phyloP scores from a whole-genome alignment of 2,113 vertebrate genomes.

The Pterophyllum scalare region DNA sequence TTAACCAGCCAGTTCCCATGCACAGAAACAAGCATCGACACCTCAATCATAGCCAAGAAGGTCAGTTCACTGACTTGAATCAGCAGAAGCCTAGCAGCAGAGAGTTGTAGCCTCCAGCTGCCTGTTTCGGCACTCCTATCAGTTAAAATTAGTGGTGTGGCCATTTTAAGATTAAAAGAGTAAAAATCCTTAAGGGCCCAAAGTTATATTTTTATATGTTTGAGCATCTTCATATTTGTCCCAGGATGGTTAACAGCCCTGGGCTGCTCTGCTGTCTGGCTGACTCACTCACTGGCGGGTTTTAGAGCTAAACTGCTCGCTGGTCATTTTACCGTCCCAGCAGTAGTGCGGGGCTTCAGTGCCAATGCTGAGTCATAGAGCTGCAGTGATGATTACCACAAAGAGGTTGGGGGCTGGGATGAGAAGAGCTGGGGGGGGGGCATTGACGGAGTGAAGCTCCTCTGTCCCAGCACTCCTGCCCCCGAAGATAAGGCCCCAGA shows the following conservation, averaged over 20 bases:
- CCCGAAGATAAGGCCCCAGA: not conserved
- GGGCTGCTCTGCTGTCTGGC: not conserved
- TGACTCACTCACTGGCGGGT: not conserved
- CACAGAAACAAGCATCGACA: too few species aligned
- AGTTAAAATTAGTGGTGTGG: too few species aligned
- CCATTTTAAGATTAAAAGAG: not conserved
- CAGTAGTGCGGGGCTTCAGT: not conserved
- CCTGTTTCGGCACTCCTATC: too few species aligned
- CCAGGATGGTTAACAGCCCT: not conserved
- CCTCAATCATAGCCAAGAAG: too few species aligned
- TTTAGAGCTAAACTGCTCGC: not conserved
- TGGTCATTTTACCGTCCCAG: slow-evolving; percentile 11
- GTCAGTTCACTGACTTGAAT: too few species aligned
- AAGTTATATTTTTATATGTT: not conserved
- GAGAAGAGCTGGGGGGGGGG: not conserved
- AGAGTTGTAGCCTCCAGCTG: too few species aligned
- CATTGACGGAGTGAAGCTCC: slow-evolving; percentile 5
- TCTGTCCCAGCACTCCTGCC: not conserved
- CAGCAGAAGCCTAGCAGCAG: too few species aligned
- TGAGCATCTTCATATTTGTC: not conserved
- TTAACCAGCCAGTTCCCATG: too few species aligned
- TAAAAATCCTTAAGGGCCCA: too few species aligned
- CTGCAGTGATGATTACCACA: not conserved
- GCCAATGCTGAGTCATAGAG: slow-evolving; percentile 41
- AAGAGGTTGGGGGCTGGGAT: not conserved